Base-by-base conservation (phyloP, 2,113 vertebrate genomes). In the Corydoras sp. region DNA sequence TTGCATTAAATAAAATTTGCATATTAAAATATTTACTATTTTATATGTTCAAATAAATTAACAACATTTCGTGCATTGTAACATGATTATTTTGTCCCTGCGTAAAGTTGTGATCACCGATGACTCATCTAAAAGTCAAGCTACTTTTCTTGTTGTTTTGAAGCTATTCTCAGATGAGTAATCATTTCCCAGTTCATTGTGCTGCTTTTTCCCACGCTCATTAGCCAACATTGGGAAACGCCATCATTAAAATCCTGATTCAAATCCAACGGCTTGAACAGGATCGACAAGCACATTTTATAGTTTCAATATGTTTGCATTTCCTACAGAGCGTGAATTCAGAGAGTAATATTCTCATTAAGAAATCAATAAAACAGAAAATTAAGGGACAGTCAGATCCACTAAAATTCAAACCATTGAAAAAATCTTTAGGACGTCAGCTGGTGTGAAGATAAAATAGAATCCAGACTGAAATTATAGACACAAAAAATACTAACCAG, bases 161-260 rank as follows among this genome's bases (percentile, higher is more conserved):
- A 9, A 12, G 10, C 14, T n/a, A 11, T 50, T 29, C 18, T 7
- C 31, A 11, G 48, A 53, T 55, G 51, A 66, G 12, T 55, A 24
- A 32, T 15, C 13, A 3, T n/a, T 32, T 50, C 2, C 10, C 29
- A 31, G 51, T 53, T 14, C 9, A 12, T 31, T 10, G 2, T 31
- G 24, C 59, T 10, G 59, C 29, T 0, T 50, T 11, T 65, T 15
- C 18, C 64, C 24, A n/a, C 2, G 7, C 50, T 66, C 24, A 31
- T 63, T 63, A 48, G 14, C n/a, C 35, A 11, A 15, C 9, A 32
- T 63, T 15, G 35, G 14, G 15, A 48, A 43, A 43, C 35, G 35
- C 43, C 14, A 10, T n/a, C 31, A 48, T 66, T 66, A 66, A 55
- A 65, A 66, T 11, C 65, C 50, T 54, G 13, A 3, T 66, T 54